A percentile compares a stretch with the other conserved stretches of the same genome.
phyloP scores from a whole-genome alignment of 2,888 invertebrate species.

The Camptogramma bilineatum region DNA sequence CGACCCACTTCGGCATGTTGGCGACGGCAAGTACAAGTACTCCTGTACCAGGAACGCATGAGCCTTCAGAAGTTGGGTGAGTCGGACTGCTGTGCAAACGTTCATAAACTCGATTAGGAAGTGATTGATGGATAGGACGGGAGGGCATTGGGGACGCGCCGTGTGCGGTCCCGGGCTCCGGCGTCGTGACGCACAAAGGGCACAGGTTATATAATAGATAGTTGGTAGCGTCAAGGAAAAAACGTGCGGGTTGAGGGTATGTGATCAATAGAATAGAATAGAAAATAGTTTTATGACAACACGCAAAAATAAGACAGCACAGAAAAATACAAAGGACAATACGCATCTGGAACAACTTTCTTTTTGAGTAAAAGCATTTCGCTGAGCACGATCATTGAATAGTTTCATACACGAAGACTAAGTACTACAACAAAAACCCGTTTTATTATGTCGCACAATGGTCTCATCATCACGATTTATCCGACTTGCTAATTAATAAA shows the following conservation, averaged over 20 bases:
- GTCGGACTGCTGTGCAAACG: slow-evolving; percentile 53
- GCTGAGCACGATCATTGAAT: not conserved
- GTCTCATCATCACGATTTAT: not conserved
- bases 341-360: slow-evolving; percentile 33
- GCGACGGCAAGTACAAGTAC: slow-evolving; percentile 2
- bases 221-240: slow-evolving; percentile 14
- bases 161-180: slow-evolving; percentile 52
- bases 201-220: slow-evolving; percentile 19
- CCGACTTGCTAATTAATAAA: slow-evolving; percentile 23
- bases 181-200: slow-evolving; percentile 51
- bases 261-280: no score
- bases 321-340: no score
- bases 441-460: not conserved
- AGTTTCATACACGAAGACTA: no score
- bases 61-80: slow-evolving; percentile 42
- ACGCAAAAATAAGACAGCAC: no score
- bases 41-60: slow-evolving; percentile 38
- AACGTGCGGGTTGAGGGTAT: slow-evolving; percentile 32
- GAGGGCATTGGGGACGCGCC: slow-evolving; percentile 39
- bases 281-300: no score
- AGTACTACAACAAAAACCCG: no score
- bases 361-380: slow-evolving; percentile 18
- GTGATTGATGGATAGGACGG: slow-evolving; percentile 65
- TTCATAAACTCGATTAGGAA: slow-evolving; percentile 74
- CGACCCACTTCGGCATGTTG: slow-evolving; percentile 17